Conservation (phyloP, 2,797 vertebrate species). For the Distichodus sexfasciatus region DNA sequence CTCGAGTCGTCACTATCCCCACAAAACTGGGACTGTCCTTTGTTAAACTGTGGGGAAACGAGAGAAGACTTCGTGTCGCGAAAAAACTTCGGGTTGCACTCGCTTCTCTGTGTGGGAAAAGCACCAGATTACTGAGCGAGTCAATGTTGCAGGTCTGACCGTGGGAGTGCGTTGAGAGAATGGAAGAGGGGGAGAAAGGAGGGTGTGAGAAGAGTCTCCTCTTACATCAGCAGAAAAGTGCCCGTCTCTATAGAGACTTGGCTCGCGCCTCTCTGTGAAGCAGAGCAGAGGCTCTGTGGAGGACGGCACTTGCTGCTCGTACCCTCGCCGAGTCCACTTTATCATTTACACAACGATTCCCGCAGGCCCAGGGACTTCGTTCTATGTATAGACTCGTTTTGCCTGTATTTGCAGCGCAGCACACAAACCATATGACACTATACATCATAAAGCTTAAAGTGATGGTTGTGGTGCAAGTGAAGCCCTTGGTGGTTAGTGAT, state of each 20-base stretch:
- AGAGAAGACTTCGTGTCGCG: no score
- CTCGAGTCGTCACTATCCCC: not conserved
- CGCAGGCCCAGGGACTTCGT: not conserved
- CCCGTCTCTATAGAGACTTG: conserved; percentile 40
- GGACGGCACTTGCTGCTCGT: not conserved
- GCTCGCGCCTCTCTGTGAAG: conserved; percentile 21
- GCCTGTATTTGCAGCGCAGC: not conserved
- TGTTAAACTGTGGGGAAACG: no score
- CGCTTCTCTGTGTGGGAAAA: conserved; percentile 18
- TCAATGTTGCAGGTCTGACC: conserved; percentile 35
- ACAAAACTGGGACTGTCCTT: not conserved
- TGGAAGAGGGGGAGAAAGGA: not conserved
- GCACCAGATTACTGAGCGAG: conserved; percentile 24
- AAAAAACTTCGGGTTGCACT: not conserved
- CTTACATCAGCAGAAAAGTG: conserved; percentile 40
- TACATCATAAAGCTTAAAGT: no score
- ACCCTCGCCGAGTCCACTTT: not conserved
- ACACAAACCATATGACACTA: not conserved
- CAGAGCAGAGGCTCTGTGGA: conserved; percentile 30
- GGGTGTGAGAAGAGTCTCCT: conserved; percentile 25
- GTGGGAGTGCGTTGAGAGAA: conserved; percentile 28
- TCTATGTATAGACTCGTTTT: not conserved
- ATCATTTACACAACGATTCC: conserved; percentile 25
- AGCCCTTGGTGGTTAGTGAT: no score
- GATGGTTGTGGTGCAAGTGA: no score